Evolutionary conservation across 2,888 invertebrate genomes (phyloP).

Genomic region (Fabriciana adippe): DNA sequence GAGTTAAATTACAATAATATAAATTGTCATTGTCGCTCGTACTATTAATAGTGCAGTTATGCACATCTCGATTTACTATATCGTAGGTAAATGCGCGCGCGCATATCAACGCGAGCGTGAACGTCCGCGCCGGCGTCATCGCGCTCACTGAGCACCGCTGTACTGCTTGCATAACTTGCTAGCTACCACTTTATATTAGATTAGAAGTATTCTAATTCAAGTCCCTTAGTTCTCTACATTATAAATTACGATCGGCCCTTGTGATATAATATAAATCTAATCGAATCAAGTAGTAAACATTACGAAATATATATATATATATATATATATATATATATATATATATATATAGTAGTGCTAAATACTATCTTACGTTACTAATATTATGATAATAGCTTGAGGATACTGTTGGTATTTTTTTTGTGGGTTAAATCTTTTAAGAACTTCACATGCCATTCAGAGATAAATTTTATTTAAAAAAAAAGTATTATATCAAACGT

Average conservation of each 20-base stretch:
- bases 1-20: not conserved
- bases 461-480: no score
- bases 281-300: no score
- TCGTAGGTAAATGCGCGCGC: conserved; percentile 25
- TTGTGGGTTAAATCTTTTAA: no score
- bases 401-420: no score
- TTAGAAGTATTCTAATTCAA: not conserved
- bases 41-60: conserved; percentile 1
- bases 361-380: no score
- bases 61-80: conserved; percentile 3
- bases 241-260: not conserved
- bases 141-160: conserved; percentile 38
- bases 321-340: no score
- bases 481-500: no score
- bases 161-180: conserved; percentile 22
- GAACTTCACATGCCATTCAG: no score
- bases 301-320: no score
- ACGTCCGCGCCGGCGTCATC: conserved; percentile 42
- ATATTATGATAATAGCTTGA: no score
- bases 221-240: not conserved
- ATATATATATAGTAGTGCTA: no score
- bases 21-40: not conserved
- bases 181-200: conserved; percentile 10
- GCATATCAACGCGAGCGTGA: conserved; percentile 33
- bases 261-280: no score